Percentiles rank a stretch among this genome's conserved stretches.
Conservation (phyloP, 1,140 invertebrate genomes). For the Scaptodrosophila lebanonensis region DNA sequence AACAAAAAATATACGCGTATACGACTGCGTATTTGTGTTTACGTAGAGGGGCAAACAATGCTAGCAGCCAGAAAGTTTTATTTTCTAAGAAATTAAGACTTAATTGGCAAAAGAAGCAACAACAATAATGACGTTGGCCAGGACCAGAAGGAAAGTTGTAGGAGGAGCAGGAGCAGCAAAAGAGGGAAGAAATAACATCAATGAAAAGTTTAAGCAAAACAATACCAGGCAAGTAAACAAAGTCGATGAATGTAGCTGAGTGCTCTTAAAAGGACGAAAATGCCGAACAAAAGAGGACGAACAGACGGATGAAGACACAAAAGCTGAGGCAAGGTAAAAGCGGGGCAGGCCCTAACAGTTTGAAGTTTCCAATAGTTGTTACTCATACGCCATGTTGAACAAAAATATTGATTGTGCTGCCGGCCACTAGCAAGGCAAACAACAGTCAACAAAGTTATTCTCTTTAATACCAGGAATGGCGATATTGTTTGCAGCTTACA, state of each 20-base stretch:
- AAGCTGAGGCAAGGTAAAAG: neutral
- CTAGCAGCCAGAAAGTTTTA: constrained; percentile 69
- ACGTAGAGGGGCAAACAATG: constrained; percentile 55
- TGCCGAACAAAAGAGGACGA: constrained; percentile 3
- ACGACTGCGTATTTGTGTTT: no score
- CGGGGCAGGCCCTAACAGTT: neutral
- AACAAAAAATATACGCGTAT: constrained; percentile 29
- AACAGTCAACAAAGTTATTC: constrained; percentile 8
- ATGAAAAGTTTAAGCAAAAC: constrained; percentile 74
- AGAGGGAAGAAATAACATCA: constrained; percentile 60
- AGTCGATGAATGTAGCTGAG: constrained; percentile 67
- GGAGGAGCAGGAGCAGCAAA: neutral
- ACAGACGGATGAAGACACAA: neutral
- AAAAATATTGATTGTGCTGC: constrained; percentile 42
- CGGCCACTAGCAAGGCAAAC: constrained; percentile 20
- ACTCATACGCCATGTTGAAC: constrained; percentile 61
- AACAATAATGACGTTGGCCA: constrained; percentile 30
- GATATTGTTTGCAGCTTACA: neutral
- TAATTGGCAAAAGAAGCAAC: constrained; percentile 70
- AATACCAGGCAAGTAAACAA: constrained; percentile 66
- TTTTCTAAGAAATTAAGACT: constrained; percentile 76
- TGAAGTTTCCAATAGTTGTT: constrained; percentile 33
- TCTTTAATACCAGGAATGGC: no score
- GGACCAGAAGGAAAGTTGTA: constrained; percentile 11
- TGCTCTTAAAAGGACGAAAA: constrained; percentile 45